Evolutionary conservation across 2,797 vertebrate genomes (phyloP).

Genomic region (Chiloscyllium punctatum): DNA sequence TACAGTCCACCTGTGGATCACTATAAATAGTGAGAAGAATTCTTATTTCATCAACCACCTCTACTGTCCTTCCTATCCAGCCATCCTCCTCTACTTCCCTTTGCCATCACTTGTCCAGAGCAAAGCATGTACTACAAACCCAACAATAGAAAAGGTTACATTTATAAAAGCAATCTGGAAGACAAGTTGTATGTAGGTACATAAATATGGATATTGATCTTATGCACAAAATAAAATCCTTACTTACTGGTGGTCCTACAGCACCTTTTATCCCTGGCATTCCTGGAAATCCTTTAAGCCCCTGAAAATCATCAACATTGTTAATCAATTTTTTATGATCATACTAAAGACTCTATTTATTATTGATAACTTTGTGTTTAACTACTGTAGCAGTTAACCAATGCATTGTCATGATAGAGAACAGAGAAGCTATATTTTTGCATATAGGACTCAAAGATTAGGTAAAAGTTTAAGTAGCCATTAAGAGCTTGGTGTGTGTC

Average conservation of each 20-base stretch:
- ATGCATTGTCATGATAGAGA: neutral
- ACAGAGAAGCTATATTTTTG: neutral
- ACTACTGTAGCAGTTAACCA: neutral
- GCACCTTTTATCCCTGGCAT: constrained; percentile 60
- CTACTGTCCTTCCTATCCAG: neutral
- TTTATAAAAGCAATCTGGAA: neutral
- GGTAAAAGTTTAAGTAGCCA: neutral
- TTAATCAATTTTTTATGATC: neutral
- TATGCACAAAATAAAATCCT: no score
- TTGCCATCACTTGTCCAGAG: neutral
- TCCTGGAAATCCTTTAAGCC: constrained; percentile 75
- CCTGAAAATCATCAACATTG: constrained; percentile 52
- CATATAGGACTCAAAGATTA: neutral
- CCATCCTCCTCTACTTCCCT: neutral
- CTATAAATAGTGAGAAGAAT: neutral
- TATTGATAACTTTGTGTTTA: neutral
- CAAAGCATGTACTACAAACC: neutral
- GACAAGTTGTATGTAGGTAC: neutral
- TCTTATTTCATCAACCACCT: neutral
- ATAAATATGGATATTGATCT: neutral
- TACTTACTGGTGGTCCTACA: constrained; percentile 65
- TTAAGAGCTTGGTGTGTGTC: neutral
- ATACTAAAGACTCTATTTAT: neutral
- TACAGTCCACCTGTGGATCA: neutral
- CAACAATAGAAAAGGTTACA: neutral